Conservation (phyloP, 1,140 invertebrate genomes). For the Megathymus violae region DNA sequence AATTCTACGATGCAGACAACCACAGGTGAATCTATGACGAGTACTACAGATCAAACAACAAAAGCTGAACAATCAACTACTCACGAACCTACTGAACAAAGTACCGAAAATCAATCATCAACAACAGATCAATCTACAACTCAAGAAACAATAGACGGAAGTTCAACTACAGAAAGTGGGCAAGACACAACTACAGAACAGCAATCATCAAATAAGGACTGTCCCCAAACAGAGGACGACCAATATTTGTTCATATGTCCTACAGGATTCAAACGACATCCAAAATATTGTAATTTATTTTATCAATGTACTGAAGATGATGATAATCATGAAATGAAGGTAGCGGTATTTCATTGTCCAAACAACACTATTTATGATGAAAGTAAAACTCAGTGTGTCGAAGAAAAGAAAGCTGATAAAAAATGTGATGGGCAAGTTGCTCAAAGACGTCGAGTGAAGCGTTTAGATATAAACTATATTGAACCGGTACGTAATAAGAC, state of each 20-base stretch:
- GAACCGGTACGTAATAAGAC: slow-evolving; percentile 87
- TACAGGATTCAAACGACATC: slow-evolving; percentile 91
- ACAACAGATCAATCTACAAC: slow-evolving; percentile 46
- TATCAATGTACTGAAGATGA: slow-evolving; percentile 90
- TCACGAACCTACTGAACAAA: slow-evolving; percentile 24
- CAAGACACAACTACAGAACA: slow-evolving; percentile 54
- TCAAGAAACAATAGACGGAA: slow-evolving; percentile 43
- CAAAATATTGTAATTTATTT: slow-evolving; percentile 92
- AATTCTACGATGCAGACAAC: slow-evolving; percentile 41
- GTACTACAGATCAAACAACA: slow-evolving; percentile 44
- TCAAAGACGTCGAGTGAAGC: slow-evolving; percentile 82
- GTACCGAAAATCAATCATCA: slow-evolving; percentile 38
- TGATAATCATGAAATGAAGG: slow-evolving; percentile 87
- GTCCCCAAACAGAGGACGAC: slow-evolving; percentile 85
- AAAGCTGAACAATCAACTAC: slow-evolving; percentile 45
- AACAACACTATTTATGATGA: slow-evolving; percentile 91
- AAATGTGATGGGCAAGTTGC: slow-evolving; percentile 85
- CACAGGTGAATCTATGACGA: slow-evolving; percentile 32
- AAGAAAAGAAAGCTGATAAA: slow-evolving; percentile 84
- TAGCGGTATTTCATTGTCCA: slow-evolving; percentile 89
- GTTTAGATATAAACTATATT: slow-evolving; percentile 79
- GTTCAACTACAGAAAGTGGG: slow-evolving; percentile 57
- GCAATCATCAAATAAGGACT: slow-evolving; percentile 57
- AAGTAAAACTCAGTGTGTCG: slow-evolving; percentile 87
- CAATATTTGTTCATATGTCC: slow-evolving; percentile 90